Evolutionary conservation across 2,113 vertebrate species (phyloP).

Genomic region (Cranoglanis bouderius): DNA sequence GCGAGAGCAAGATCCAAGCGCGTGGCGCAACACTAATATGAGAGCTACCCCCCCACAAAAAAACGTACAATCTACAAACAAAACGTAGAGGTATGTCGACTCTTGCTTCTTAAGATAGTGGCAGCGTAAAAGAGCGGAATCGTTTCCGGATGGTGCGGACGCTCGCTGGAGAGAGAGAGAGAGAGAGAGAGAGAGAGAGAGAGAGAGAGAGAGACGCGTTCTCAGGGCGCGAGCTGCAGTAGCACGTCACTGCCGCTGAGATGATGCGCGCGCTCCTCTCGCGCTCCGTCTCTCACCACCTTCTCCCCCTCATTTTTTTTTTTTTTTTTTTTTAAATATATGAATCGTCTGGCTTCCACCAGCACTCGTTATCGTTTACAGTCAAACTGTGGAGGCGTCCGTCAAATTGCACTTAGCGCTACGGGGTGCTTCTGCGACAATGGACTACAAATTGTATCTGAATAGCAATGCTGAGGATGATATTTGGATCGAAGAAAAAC

Average conservation of each 20-base stretch:
- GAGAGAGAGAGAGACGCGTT: conserved; percentile 57
- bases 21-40: not conserved
- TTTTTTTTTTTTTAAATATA: too few species aligned
- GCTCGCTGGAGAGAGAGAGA: conserved; percentile 61
- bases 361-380: not conserved
- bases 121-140: conserved; percentile 61
- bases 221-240: conserved; percentile 76
- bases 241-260: conserved; percentile 79
- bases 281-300: conserved; percentile 75
- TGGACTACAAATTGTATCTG: conserved; percentile 4
- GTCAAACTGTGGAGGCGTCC: not conserved
- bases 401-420: conserved; percentile 14
- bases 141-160: conserved; percentile 80
- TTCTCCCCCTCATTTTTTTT: conserved; percentile 63
- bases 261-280: conserved; percentile 76
- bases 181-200: conserved; percentile 13
- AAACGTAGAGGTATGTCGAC: conserved; percentile 62
- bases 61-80: conserved; percentile 57
- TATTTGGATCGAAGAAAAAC: not conserved
- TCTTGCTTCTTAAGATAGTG: conserved; percentile 62
- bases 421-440: not conserved
- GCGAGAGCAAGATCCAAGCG: conserved; percentile 52
- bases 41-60: not conserved
- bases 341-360: conserved; percentile 3
- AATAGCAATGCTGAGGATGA: not conserved